Base-by-base conservation (phyloP, 2,888 invertebrate genomes). In the Pristionchus exspectatus region DNA sequence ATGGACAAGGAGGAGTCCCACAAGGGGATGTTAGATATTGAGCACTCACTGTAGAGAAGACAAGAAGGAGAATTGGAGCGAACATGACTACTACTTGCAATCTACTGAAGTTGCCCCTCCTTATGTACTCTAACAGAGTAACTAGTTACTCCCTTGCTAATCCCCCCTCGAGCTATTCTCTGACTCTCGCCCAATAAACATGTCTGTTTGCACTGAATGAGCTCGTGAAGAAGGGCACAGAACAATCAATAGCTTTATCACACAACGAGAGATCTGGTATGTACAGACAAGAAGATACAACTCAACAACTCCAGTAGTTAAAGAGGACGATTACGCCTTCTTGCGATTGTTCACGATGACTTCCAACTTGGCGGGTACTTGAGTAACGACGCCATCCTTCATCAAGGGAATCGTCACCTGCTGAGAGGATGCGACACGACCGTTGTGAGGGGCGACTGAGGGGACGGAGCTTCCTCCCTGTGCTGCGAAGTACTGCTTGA, bases 131-230 rank as follows among this genome's bases (percentile, higher is more conserved):
- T 16, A 14, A 74, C 33, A 33, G 14, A 74, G 33, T 38, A n/a
- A 74, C 74, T 74, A 74, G 74, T 74, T 74, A 74, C 74, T 74
- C 33, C 18, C 16, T 74, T 16, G 16, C 33, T 74, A 74, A 74
- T 74, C 74, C 38, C 18, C 30, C 74, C 74, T 74, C 74, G 74
- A 74, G 74, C 74, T 74, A 74, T 74, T 74, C 74, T 74, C 74
- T 74, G 33, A 38, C 74, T 69, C n/a, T 33, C 18, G 33, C 74
- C 69, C 69, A 69, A 74, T 74, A 74, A 74, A 74, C 74, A 74
- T 74, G 18, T 74, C 74, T 74, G 74, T 74, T 74, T 74, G 74
- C 33, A 21, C 27, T 27, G 30, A n/a, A 27, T 69, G 27, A 24
- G 30, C 74, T 24, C 38, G 74, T 74, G 33, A 38, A 69, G 27